Evolutionary conservation across 2,888 invertebrate genomes (phyloP), one percentile per base, ranked within the genome.

Genomic region (Pelosia muscerda): DNA sequence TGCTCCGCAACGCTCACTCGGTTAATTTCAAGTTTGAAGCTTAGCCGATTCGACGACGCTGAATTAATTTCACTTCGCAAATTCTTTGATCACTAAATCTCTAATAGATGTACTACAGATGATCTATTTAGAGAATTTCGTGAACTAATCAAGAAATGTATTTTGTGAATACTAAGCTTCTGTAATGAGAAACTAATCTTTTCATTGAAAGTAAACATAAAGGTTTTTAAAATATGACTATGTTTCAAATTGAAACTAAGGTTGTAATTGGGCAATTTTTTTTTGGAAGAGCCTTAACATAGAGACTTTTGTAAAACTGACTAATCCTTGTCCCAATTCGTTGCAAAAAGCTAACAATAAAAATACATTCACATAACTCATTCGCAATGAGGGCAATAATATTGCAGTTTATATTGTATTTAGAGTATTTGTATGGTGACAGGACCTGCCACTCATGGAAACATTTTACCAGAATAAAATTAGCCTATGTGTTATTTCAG

Each of bases 21-120:
- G 81, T 81, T 86, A 81, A 87, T 86, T 86, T 83, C 64, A 83
- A 83, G 82, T 84, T 84, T 80, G 69, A 79, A 82, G 80, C 74
- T 83, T 75, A 81, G 72, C 76, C 77, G 73, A 81, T 80, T 82
- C 74, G 72, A 74, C 69, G 80, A 79, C 75, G 76, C 67, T 72
- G 79, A 84, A 85, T 79, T 81, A 81, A 85, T 86, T 85, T 84
- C 65, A 73, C 74, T 73, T 74, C 71, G 81, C 79, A 77, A 78
- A 78, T 77, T 81, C 79, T 78, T 81, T 82, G 71, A 77, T 74
- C 76, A 65, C 63, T 65, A 71, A 74, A 78, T 78, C 76, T 78
- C 71, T 66, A 68, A 74, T 74, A 73, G 68, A 72, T 69, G 56
- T 55, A 62, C 59, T 67, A 68, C 63, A 23, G 66, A 65, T 75